A percentile compares a stretch with the other conserved stretches of the same genome.
Evolutionary conservation across 1,140 invertebrate genomes (phyloP).

Genomic region (Listronotus oregonensis): DNA sequence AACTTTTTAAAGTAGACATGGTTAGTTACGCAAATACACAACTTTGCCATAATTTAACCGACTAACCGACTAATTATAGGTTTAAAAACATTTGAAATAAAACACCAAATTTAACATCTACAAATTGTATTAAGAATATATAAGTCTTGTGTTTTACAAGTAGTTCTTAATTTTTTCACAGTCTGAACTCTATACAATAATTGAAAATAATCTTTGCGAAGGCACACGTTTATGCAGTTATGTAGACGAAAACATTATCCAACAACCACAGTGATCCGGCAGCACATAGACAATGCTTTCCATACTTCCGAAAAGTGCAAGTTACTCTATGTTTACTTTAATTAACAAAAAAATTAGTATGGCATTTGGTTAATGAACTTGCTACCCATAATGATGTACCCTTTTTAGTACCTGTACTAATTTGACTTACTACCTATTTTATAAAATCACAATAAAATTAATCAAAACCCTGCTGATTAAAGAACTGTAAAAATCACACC

Average conservation of each 20-base stretch:
- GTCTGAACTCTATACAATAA: conserved; percentile 25
- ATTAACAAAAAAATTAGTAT: conserved; percentile 14
- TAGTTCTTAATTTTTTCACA: conserved; percentile 23
- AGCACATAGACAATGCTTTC: not conserved
- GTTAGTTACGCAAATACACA: no score
- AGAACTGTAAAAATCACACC: conserved; percentile 1
- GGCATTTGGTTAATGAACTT: conserved; percentile 16
- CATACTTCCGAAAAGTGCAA: not conserved
- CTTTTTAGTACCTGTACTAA: conserved; percentile 26
- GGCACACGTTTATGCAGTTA: conserved; percentile 11
- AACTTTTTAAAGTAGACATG: no score
- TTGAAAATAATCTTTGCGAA: conserved; percentile 18
- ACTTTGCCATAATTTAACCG: no score
- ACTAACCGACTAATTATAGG: no score
- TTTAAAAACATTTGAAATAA: not conserved
- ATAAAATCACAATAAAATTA: conserved; percentile 28
- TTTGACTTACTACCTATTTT: conserved; percentile 11
- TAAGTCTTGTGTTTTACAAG: conserved; percentile 30
- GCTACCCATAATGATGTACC: conserved; percentile 19
- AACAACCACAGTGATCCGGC: not conserved
- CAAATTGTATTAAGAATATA: conserved; percentile 26
- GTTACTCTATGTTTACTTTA: not conserved
- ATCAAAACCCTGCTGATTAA: conserved; percentile 32
- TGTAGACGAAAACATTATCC: not conserved
- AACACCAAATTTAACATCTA: conserved; percentile 8